Base-by-base conservation (phyloP, 1,140 invertebrate species). In the Sycophaga agraensis region DNA sequence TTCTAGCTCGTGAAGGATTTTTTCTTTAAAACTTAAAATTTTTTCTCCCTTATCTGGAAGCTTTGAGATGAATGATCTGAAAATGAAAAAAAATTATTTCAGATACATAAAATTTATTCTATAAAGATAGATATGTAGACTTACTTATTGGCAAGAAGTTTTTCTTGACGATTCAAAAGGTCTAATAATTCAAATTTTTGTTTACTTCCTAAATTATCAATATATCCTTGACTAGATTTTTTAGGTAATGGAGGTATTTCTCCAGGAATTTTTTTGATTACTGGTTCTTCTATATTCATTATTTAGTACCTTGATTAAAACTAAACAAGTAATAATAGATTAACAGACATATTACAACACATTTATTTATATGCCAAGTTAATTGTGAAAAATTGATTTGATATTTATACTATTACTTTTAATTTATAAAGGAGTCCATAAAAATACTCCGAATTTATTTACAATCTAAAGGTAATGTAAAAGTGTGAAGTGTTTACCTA, bases 21-120 rank as follows among this genome's bases (percentile, higher is more conserved):
- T 85, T 5, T 84, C 75, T 45, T 82, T 75, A 22, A 87, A 84
- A 17, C 74, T 69, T 63, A 78, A 75, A 35, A 91, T 85, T 72
- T 85, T 89, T 48, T 82, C 80, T 8, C 89, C 89, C 74, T 88
- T 89, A 64, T 91, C 89, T 0, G 86, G 81, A 58, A 91, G 71
- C 66, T 83, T 86, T 5, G 69, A 67, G 16, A 85, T 56, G 46
- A 84, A 79, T 16, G 39, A 56, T 60, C 82, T 83, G 46, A 65
- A 66, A 61, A 31, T 31, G 28, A 31, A 31, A 31, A 31, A 6
- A 31, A 31, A 31, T 31, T 31, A 31, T 6, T 31, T 6, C 11
- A 6, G 11, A 31, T 11, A 31, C 28, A 48, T 28, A 39, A 8
- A 28, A 16, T 24, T 50, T 34, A 14, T 34, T 4, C n/a, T n/a